Percentiles rank a stretch among this genome's conserved stretches.
Evolutionary conservation across 2,888 invertebrate genomes (phyloP).

Genomic region (Muschampia plurimacula): DNA sequence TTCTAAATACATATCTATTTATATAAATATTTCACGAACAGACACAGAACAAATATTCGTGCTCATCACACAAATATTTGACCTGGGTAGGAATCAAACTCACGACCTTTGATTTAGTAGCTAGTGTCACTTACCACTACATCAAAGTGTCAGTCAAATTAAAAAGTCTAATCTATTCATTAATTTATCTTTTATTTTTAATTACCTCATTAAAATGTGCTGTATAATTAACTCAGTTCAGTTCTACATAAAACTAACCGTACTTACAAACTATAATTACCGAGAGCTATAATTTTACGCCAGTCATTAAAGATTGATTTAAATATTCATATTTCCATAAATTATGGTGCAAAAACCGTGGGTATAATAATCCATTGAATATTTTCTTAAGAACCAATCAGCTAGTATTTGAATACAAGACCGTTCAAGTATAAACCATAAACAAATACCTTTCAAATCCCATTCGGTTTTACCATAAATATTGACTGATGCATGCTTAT

Average conservation of each 20-base stretch:
- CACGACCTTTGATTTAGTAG: too few species aligned
- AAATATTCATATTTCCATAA: slow-evolving; percentile 20
- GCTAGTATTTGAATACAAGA: background rate
- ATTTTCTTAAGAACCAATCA: background rate
- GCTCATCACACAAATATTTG: too few species aligned
- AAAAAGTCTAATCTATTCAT: background rate
- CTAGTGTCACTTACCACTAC: too few species aligned
- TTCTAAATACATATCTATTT: too few species aligned
- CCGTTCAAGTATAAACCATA: background rate
- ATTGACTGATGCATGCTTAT: slow-evolving; percentile 35
- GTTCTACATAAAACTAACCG: slow-evolving; percentile 7
- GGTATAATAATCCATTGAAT: slow-evolving; percentile 5
- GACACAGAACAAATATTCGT: too few species aligned
- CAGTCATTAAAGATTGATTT: background rate
- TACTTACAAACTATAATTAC: background rate
- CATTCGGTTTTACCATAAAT: slow-evolving; percentile 14
- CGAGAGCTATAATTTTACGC: slow-evolving; percentile 2
- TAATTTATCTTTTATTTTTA: background rate
- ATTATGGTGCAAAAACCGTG: background rate
- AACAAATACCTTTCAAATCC: slow-evolving; percentile 5
- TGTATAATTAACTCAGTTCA: slow-evolving; percentile 5
- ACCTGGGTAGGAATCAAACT: too few species aligned
- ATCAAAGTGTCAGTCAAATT: too few species aligned
- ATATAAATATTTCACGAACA: too few species aligned
- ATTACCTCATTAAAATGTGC: background rate